These are phyloP conservation scores for Muscicapa comitata DNA, from an alignment of 2,797 vertebrate genomes.

Conservation along the genomic window DNA sequence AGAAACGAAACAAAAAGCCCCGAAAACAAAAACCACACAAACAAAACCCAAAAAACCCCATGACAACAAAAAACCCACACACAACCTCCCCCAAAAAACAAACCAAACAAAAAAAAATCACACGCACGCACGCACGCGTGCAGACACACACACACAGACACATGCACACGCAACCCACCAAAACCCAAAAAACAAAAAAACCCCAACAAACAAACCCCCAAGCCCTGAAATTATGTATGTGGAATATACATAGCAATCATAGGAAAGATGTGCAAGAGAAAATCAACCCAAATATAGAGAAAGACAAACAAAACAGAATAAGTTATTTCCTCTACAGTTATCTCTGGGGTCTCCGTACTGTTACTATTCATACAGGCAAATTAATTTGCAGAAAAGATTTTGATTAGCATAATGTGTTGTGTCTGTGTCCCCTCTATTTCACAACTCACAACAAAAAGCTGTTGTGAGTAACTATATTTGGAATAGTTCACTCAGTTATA, in stretches of 20 bases:
- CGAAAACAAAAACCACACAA: neutral
- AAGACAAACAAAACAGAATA: neutral
- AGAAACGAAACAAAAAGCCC: neutral
- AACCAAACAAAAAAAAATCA: no score
- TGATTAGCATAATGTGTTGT: neutral
- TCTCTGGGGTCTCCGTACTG: neutral
- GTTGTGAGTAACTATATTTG: neutral
- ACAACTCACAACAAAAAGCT: neutral
- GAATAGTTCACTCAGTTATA: neutral
- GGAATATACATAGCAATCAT: neutral
- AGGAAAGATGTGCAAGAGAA: neutral
- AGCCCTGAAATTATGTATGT: neutral
- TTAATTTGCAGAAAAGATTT: neutral
- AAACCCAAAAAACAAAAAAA: accelerated
- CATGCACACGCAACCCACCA: no score
- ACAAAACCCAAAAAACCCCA: no score
- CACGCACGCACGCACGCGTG: no score
- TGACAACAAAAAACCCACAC: neutral
- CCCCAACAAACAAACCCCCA: neutral
- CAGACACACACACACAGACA: neutral
- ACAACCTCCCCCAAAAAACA: no score
- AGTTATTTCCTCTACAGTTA: neutral
- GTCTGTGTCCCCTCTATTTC: neutral
- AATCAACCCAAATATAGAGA: neutral
- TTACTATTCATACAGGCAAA: neutral